Evolutionary conservation across 2,888 invertebrate genomes (phyloP).

Genomic region (Calameuta filiformis): DNA sequence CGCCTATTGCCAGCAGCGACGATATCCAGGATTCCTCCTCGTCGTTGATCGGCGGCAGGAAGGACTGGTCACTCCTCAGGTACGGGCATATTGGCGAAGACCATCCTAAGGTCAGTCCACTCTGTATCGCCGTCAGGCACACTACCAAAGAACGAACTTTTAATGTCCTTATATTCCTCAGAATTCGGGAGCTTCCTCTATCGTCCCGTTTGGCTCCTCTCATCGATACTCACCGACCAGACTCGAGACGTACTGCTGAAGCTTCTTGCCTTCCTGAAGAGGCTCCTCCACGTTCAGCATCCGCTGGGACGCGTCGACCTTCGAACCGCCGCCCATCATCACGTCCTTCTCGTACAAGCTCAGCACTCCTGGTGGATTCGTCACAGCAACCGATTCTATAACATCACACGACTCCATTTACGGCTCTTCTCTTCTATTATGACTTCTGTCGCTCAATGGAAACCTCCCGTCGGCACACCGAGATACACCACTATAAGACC

Average conservation of each 20-base stretch:
- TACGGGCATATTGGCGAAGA: slow-evolving; percentile 52
- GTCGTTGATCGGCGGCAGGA: slow-evolving; percentile 37
- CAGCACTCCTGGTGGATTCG: too few relatives aligned
- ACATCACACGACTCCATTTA: too few relatives aligned
- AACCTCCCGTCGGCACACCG: too few relatives aligned
- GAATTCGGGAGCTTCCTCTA: neutral
- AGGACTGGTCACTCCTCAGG: slow-evolving; percentile 39
- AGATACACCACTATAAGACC: too few relatives aligned
- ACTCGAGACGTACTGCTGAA: slow-evolving; percentile 51
- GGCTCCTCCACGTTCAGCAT: neutral
- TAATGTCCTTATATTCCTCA: neutral
- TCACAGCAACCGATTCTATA: too few relatives aligned
- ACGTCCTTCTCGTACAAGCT: too few relatives aligned
- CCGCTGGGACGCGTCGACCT: neutral
- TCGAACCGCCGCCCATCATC: neutral
- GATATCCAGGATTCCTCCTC: slow-evolving; percentile 50
- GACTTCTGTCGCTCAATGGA: too few relatives aligned
- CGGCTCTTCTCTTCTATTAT: too few relatives aligned
- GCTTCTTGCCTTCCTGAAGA: slow-evolving; percentile 40
- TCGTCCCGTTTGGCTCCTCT: neutral
- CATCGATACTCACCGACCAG: slow-evolving; percentile 48
- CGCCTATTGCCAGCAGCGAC: slow-evolving; percentile 51
- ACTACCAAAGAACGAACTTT: slow-evolving; percentile 33
- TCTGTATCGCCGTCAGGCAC: slow-evolving; percentile 52
- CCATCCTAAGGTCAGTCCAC: slow-evolving; percentile 56